Base-by-base conservation (phyloP, 2,113 vertebrate genomes). In the Rhabdomys dilectus region DNA sequence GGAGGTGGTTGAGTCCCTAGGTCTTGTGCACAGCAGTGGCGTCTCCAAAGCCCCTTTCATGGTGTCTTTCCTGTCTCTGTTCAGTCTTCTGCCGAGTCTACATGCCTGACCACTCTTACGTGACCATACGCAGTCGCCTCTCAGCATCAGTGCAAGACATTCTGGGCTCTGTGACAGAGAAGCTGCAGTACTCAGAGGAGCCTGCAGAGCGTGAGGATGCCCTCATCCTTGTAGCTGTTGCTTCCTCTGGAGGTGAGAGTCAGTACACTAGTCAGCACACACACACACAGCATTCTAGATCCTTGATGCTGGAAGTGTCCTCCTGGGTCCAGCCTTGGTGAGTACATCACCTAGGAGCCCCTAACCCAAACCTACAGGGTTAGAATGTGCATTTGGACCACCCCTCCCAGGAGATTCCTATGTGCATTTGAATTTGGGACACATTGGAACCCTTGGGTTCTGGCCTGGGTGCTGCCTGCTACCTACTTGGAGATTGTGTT, bases 51-150 rank as follows among this genome's bases (percentile, higher is more conserved):
- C 58, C 45, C 87, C 58, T 94, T 72, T 56, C n/a, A 60, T 36
- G 42, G 76, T 22, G 34, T 70, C 53, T 64, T 64, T 84, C 77
- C 15, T 80, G n/a, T 92, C 64, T 84, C 75, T 42, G 13, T 92
- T 31, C 98, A 99, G 99, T 99, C 97, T 99, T 99, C 98, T 99
- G 99, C 98, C 99, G 99, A 87, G 99, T 99, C 45, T 99, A 99
- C 98, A 99, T 99, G 85, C 99, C 99, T 9, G 99, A 99, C 96
- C 99, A 99, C 96, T 99, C 99, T 7, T 99, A 99, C 77, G 99
- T 99, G 97, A 99, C 99, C 97, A 99, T 99, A 97, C 98, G 99
- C 92, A 99, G 99, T 94, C 99, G 99, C 8, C 99, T 99, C 92
- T 99, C 99, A 17, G 99, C 99, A 34, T 99, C 99, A 1, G 99